These are phyloP conservation scores for Diprion similis DNA, from an alignment of 1,140 invertebrate genomes.

Conservation along the genomic window DNA sequence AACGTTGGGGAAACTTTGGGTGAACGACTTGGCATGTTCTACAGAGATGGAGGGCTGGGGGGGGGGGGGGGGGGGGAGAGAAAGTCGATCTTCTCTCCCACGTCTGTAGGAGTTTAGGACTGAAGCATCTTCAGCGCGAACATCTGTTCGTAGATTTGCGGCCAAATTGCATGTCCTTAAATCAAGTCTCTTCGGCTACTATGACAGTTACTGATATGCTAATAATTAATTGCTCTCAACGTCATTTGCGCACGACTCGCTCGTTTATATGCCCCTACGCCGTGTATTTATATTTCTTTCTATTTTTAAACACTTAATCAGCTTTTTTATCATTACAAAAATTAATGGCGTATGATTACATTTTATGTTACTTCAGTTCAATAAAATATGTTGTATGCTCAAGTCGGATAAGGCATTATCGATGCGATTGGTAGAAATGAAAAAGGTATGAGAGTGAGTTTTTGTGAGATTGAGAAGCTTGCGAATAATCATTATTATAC, in stretches of 20 bases:
- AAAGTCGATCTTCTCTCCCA: slow-evolving; percentile 4
- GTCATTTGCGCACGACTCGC: neutral
- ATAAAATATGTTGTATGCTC: no score
- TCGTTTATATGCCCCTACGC: no score
- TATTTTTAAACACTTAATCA: no score
- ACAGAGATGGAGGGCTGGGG: slow-evolving; percentile 23
- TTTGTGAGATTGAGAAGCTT: no score
- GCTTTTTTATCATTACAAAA: no score
- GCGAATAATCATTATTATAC: no score
- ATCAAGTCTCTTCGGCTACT: neutral
- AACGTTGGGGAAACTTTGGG: neutral
- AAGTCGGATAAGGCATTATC: no score
- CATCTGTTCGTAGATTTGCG: neutral
- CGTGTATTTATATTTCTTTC: no score
- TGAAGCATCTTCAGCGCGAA: neutral
- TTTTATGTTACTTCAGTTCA: no score
- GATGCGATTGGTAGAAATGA: no score
- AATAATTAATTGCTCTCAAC: neutral
- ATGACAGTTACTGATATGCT: neutral
- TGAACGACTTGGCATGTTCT: neutral
- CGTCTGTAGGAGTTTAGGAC: neutral
- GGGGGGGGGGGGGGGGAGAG: slow-evolving; percentile 11
- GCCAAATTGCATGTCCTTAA: slow-evolving; percentile 7
- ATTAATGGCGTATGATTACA: no score
- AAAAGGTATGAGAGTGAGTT: no score